A percentile compares a stretch with the other conserved stretches of the same genome.
Conservation (phyloP, 2,113 vertebrate genomes). For the Zosterops lateralis region DNA sequence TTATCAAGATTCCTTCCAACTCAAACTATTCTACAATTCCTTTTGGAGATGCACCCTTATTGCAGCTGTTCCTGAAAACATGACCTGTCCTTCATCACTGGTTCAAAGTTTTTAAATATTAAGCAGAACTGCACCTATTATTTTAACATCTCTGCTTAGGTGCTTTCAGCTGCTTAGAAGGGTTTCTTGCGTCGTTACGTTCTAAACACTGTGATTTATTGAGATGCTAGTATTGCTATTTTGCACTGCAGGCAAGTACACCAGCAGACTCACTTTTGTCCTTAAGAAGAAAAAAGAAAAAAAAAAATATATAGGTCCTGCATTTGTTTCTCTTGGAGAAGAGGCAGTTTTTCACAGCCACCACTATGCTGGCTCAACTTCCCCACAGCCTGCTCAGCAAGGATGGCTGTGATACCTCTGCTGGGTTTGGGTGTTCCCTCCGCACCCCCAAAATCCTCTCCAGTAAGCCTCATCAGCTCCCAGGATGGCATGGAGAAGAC, state of each 20-base stretch:
- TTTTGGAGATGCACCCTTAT: not conserved
- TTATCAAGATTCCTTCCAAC: not conserved
- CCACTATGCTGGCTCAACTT: rapidly evolving
- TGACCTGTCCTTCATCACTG: not conserved
- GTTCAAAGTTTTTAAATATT: not conserved
- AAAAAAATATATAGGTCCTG: not conserved
- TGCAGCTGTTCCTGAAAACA: not conserved
- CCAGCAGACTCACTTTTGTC: not conserved
- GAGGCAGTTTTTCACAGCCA: not conserved
- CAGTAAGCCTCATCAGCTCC: not conserved
- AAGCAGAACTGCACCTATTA: not conserved
- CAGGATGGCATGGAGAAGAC: not conserved
- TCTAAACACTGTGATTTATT: not conserved
- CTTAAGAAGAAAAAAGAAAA: not conserved
- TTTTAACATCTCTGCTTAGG: not conserved
- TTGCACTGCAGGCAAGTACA: not conserved
- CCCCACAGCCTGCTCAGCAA: not conserved
- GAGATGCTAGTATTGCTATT: not conserved
- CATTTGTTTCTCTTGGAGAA: not conserved
- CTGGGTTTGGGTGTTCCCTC: not conserved
- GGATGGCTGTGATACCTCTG: rapidly evolving
- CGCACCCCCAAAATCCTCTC: not conserved
- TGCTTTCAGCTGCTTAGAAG: not conserved
- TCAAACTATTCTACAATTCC: not conserved
- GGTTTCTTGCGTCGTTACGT: not conserved